phyloP scores from a whole-genome alignment of 1,140 invertebrate genomes.

The Calephelis nemesis region DNA sequence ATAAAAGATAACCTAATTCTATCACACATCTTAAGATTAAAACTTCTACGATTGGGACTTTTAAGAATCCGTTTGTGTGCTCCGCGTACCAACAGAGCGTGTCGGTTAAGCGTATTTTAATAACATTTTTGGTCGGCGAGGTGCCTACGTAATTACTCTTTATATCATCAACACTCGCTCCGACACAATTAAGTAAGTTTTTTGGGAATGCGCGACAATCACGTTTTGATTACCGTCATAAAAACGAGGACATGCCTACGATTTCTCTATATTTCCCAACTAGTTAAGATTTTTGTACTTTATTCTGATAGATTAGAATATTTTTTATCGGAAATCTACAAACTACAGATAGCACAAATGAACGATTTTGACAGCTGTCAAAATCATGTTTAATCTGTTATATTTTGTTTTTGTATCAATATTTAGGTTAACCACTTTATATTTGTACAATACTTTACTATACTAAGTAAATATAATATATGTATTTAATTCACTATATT shows the following conservation, averaged over 20 bases:
- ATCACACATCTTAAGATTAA: neutral
- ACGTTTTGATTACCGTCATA: constrained; percentile 70
- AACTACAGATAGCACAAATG: no score
- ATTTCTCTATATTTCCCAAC: constrained; percentile 19
- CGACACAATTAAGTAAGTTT: constrained; percentile 71
- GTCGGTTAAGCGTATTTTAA: constrained; percentile 73
- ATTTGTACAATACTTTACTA: no score
- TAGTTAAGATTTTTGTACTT: constrained; percentile 8
- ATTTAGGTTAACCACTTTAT: no score
- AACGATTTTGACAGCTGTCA: no score
- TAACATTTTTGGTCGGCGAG: constrained; percentile 65
- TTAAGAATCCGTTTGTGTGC: constrained; percentile 14
- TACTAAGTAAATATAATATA: no score
- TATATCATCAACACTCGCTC: constrained; percentile 71
- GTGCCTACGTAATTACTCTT: constrained; percentile 68
- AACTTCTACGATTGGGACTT: neutral
- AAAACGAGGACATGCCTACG: constrained; percentile 54
- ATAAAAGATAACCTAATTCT: no score
- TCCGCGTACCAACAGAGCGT: constrained; percentile 40
- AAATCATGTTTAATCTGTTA: no score
- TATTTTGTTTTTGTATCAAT: no score
- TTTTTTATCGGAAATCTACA: no score
- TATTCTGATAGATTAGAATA: neutral
- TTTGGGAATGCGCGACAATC: constrained; percentile 73
- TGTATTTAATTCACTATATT: no score